These are phyloP conservation scores for Cassiopea xamachana DNA, from an alignment of 30 jellyfish, hydroid and myxozoan species.

Conservation along the genomic window DNA sequence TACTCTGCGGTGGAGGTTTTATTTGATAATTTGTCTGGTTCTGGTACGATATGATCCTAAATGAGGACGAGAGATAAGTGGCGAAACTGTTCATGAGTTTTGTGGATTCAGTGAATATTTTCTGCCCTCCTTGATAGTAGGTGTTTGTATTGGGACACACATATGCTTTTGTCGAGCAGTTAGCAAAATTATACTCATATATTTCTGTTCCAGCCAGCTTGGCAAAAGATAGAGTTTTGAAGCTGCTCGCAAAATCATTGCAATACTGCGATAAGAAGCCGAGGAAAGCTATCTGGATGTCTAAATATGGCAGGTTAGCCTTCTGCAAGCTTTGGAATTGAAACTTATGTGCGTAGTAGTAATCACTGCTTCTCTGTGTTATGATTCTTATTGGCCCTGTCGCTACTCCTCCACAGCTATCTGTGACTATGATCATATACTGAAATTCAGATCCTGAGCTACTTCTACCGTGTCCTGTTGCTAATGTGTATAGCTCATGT, in stretches of 20 bases:
- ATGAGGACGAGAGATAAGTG: constrained; percentile 27
- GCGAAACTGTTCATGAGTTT: constrained; percentile 49
- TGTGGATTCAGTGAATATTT: constrained; percentile 22
- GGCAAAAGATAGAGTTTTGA: constrained; percentile 11
- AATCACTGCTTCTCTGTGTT: constrained; percentile 4
- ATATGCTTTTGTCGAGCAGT: constrained; percentile 41
- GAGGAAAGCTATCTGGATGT: constrained; percentile 67
- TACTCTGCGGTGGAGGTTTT: constrained; percentile 48
- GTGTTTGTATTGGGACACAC: constrained; percentile 24
- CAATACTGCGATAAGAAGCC: constrained; percentile 50
- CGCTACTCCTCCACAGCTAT: constrained; percentile 70
- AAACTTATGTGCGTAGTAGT: constrained; percentile 52
- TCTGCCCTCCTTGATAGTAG: constrained; percentile 6
- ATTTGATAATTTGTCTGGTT: constrained; percentile 32
- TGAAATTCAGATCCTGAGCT: constrained; percentile 4
- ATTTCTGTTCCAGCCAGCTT: background rate
- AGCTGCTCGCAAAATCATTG: constrained; percentile 14
- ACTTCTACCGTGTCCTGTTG: constrained; percentile 49
- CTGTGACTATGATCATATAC: constrained; percentile 51
- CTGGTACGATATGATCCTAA: constrained; percentile 33
- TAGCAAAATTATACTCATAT: constrained; percentile 32
- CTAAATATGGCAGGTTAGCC: constrained; percentile 51
- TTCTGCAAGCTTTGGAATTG: constrained; percentile 57
- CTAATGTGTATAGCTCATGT: constrained; percentile 75
- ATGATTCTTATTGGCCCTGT: constrained; percentile 48